Evolutionary conservation across 1,140 invertebrate species (phyloP).

Genomic region (Acarapis woodi): DNA sequence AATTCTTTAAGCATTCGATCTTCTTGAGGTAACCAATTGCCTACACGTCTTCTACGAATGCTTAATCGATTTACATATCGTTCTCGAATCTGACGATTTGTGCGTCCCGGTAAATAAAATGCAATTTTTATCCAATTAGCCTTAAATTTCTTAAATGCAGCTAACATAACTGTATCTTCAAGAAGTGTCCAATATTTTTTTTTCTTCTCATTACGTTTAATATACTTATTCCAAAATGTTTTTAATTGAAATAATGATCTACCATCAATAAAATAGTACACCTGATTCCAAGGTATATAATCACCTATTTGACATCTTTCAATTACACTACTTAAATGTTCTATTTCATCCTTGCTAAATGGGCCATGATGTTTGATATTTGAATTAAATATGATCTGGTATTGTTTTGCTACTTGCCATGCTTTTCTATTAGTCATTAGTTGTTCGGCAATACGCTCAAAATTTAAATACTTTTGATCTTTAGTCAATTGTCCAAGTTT

Average conservation of each 20-base stretch:
- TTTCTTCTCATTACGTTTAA: neutral
- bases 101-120: slow-evolving; percentile 4
- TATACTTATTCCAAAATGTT: slow-evolving; percentile 4
- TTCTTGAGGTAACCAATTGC: slow-evolving; percentile 3
- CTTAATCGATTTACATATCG: slow-evolving; percentile 5
- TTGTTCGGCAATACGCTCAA: slow-evolving; percentile 6
- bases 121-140: neutral
- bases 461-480: slow-evolving; percentile 3
- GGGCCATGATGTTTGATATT: neutral
- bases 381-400: slow-evolving; percentile 7
- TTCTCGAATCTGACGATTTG: slow-evolving; percentile 9
- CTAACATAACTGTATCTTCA: slow-evolving; percentile 7
- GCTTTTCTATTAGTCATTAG: slow-evolving; percentile 6
- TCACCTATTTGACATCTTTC: slow-evolving; percentile 1
- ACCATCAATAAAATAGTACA: slow-evolving; percentile 5
- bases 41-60: slow-evolving; percentile 3
- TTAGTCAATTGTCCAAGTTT: slow-evolving; percentile 4
- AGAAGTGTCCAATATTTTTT: slow-evolving; percentile 2
- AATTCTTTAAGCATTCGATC: slow-evolving; percentile 2
- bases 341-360: slow-evolving; percentile 4
- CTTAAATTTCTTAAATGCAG: slow-evolving; percentile 5
- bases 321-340: slow-evolving; percentile 3
- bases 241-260: slow-evolving; percentile 5
- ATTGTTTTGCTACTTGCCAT: slow-evolving; percentile 10
- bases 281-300: slow-evolving; percentile 10